Evolutionary conservation across 1,140 invertebrate species (phyloP).

Genomic region (Mylabris phalerata): DNA sequence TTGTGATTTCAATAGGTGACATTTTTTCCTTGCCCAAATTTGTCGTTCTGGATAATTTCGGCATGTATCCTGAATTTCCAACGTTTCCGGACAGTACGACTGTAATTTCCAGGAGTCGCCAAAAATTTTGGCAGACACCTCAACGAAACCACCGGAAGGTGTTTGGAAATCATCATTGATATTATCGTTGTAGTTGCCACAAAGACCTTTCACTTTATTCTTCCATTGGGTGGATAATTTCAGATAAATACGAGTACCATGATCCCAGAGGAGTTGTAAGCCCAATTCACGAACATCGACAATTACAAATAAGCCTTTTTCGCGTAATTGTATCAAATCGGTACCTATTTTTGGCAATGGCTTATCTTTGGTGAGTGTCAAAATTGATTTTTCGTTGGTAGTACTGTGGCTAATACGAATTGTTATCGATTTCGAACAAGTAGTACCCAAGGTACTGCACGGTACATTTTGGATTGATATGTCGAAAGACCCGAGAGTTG

Average conservation of each 20-base stretch:
- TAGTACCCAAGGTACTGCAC: constrained; percentile 78
- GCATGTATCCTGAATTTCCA: constrained; percentile 60
- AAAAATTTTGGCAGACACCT: constrained; percentile 66
- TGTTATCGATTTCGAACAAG: constrained; percentile 78
- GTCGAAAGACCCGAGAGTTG: constrained; percentile 53
- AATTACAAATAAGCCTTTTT: constrained; percentile 69
- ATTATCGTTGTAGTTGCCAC: constrained; percentile 86
- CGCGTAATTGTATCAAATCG: constrained; percentile 47
- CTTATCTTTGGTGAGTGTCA: constrained; percentile 53
- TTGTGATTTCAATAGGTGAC: constrained; percentile 63
- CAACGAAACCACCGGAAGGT: constrained; percentile 65
- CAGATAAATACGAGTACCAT: constrained; percentile 73
- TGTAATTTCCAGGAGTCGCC: constrained; percentile 84
- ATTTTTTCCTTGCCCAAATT: constrained; percentile 69
- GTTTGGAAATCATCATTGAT: constrained; percentile 76
- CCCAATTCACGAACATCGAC: constrained; percentile 71
- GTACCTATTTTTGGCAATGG: constrained; percentile 43
- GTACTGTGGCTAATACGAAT: constrained; percentile 42
- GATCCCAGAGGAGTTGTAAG: constrained; percentile 79
- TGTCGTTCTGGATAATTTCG: constrained; percentile 62
- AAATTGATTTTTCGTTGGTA: constrained; percentile 38
- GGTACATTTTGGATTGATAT: constrained; percentile 72
- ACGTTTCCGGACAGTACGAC: constrained; percentile 58
- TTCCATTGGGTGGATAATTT: constrained; percentile 69
- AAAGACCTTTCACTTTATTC: constrained; percentile 70